Conservation (phyloP, 2,888 invertebrate genomes). For the Lottia scabra region DNA sequence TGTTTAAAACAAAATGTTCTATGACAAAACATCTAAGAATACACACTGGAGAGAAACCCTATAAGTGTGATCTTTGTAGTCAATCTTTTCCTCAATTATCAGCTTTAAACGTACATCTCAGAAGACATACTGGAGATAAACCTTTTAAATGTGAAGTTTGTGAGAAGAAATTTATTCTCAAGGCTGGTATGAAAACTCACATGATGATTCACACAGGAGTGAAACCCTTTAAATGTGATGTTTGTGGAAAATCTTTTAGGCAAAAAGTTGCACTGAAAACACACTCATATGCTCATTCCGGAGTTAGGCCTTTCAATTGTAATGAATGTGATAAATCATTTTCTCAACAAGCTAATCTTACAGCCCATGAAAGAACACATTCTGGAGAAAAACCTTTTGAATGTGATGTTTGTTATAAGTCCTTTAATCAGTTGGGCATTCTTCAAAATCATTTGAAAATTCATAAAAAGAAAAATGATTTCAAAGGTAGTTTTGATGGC, state of each 20-base stretch:
- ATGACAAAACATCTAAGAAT: too few relatives aligned
- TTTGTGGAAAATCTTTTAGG: conserved; percentile 66
- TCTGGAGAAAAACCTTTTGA: background rate
- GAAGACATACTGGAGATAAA: background rate
- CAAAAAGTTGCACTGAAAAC: conserved; percentile 68
- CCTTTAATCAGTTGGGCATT: background rate
- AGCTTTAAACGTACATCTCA: background rate
- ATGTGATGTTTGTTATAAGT: background rate
- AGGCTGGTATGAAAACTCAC: background rate
- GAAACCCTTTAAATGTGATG: conserved; percentile 64
- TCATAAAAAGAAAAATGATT: too few relatives aligned
- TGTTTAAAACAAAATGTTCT: too few relatives aligned
- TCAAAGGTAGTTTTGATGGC: too few relatives aligned
- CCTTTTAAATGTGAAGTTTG: background rate
- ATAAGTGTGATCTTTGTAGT: background rate
- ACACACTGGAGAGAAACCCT: background rate
- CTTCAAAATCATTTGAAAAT: background rate
- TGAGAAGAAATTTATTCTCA: background rate
- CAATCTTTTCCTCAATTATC: background rate
- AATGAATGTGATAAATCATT: conserved; percentile 49
- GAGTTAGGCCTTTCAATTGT: conserved; percentile 66
- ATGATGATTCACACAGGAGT: conserved; percentile 64
- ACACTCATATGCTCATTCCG: conserved; percentile 74
- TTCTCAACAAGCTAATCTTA: conserved; percentile 16
- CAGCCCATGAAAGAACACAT: conserved; percentile 21